Conservation (phyloP, 23 tunicate species). For the Styela clava region DNA sequence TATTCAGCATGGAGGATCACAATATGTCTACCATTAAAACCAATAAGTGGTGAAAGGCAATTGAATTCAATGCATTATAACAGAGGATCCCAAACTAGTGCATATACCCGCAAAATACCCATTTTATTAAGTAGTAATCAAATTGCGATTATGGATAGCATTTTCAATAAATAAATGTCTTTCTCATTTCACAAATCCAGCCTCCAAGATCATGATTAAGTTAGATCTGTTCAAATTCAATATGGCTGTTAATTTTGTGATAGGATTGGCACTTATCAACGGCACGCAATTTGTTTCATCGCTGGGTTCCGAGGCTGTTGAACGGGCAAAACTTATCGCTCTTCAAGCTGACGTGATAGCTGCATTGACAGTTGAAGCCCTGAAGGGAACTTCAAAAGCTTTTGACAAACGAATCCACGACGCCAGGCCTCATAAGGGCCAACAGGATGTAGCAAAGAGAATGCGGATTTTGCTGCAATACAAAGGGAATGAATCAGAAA, state of each 20-base stretch:
- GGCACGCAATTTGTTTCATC: slow-evolving; percentile 86
- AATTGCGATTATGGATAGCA: no score
- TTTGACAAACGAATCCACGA: slow-evolving; percentile 87
- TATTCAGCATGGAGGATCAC: no score
- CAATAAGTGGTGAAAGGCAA: no score
- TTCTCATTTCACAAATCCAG: no score
- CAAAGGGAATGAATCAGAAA: slow-evolving; percentile 69
- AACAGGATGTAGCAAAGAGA: slow-evolving; percentile 75
- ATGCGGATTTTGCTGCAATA: slow-evolving; percentile 73
- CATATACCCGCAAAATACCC: no score
- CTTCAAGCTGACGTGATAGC: slow-evolving; percentile 94
- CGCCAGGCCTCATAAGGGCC: slow-evolving; percentile 95
- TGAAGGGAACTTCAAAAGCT: slow-evolving; percentile 81
- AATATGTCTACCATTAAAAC: no score
- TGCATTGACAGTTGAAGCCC: slow-evolving; percentile 88
- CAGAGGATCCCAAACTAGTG: no score
- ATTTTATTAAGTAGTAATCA: no score
- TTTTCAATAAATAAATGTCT: no score
- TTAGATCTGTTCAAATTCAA: no score
- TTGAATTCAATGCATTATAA: no score
- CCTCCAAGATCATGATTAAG: no score
- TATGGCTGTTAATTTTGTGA: not conserved
- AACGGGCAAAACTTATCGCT: slow-evolving; percentile 80
- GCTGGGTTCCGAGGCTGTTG: slow-evolving; percentile 83
- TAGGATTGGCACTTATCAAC: slow-evolving; percentile 87